A percentile compares a stretch with the other conserved stretches of the same genome.
Conservation (phyloP, 2,888 invertebrate species). For the Ormyrus rosae region DNA sequence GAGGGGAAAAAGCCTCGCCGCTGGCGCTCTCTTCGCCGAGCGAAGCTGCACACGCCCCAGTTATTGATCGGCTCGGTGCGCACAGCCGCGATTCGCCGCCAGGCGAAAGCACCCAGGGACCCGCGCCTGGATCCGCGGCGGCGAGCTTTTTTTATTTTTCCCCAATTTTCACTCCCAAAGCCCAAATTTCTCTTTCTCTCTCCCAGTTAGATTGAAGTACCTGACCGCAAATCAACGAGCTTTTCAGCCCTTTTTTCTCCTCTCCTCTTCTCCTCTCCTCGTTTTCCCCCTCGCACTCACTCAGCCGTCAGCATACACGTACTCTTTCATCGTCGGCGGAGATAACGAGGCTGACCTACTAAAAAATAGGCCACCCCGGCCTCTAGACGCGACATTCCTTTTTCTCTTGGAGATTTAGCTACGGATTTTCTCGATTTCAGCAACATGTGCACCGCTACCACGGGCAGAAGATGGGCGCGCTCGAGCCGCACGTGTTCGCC, state of each 20-base stretch:
- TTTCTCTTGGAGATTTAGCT: constrained; percentile 20
- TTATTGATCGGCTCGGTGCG: constrained; percentile 69
- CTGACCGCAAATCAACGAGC: too few species aligned
- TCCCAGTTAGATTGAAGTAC: too few species aligned
- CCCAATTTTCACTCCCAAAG: too few species aligned
- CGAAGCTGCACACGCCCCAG: constrained; percentile 66
- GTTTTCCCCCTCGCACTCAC: constrained; percentile 5
- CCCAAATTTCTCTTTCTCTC: too few species aligned
- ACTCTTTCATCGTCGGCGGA: constrained; percentile 36
- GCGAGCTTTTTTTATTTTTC: too few species aligned
- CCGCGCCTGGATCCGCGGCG: too few species aligned
- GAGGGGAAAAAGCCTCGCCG: constrained; percentile 2
- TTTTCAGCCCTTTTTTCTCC: too few species aligned
- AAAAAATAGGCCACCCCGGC: constrained; percentile 62
- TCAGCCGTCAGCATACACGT: background rate
- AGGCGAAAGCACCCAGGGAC: too few species aligned
- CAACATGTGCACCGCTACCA: constrained; percentile 89
- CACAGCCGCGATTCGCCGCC: constrained; percentile 18
- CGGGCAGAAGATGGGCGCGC: constrained; percentile 86
- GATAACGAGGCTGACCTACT: constrained; percentile 66
- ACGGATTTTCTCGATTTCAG: constrained; percentile 76
- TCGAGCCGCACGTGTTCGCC: constrained; percentile 94
- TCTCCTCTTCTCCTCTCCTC: background rate
- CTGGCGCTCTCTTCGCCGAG: too few species aligned
- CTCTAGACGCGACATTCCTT: constrained; percentile 37